Percentiles rank a stretch among this genome's conserved stretches.
These are phyloP conservation scores for Dynastes hyllus DNA, from an alignment of 2,888 invertebrate species.

Conservation along the genomic window DNA sequence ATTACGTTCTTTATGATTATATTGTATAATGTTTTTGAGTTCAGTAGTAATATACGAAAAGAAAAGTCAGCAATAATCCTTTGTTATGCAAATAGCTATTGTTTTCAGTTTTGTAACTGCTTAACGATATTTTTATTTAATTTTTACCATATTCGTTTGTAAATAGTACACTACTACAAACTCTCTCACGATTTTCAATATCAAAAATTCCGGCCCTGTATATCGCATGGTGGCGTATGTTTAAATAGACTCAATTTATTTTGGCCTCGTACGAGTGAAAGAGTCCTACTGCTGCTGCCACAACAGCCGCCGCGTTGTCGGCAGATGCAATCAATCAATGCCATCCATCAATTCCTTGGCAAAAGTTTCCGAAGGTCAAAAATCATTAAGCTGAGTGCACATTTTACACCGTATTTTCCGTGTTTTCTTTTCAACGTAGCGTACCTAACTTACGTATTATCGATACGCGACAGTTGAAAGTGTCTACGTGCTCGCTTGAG, in stretches of 20 bases:
- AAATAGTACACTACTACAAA: neutral
- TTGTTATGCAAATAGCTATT: no score
- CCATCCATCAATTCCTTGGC: conserved; percentile 32
- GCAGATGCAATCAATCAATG: conserved; percentile 32
- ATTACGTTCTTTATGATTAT: no score
- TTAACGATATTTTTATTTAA: no score
- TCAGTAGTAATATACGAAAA: no score
- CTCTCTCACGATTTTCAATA: neutral
- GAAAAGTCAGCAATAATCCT: no score
- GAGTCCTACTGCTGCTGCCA: neutral
- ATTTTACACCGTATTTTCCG: neutral
- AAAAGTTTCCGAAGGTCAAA: conserved; percentile 19
- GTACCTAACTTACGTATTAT: neutral
- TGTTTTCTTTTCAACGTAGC: neutral
- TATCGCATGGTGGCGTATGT: neutral
- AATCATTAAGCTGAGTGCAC: conserved; percentile 19
- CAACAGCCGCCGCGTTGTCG: neutral
- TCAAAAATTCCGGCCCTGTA: no score
- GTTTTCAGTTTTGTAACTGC: no score
- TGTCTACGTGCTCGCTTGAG: no score
- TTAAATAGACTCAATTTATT: conserved; percentile 15
- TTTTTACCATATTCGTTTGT: no score
- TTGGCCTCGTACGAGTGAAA: neutral
- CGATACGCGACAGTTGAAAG: neutral
- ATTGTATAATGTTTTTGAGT: no score